Base-by-base conservation (phyloP, 2,888 invertebrate genomes). In the Myopa tessellatipennis region DNA sequence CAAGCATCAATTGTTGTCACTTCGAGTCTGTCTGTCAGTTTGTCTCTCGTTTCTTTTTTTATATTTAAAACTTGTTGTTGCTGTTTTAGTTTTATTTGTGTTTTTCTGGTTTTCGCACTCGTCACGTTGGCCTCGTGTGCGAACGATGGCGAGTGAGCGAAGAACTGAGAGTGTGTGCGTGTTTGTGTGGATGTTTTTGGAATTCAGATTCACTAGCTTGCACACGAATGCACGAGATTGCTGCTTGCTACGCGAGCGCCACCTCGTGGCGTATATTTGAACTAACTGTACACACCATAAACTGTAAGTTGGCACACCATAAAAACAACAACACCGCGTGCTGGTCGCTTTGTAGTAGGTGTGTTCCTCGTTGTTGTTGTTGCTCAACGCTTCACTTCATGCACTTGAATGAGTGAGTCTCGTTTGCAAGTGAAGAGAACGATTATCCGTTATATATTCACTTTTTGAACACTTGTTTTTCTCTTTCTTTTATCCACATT, bases 211-310 rank as follows among this genome's bases (percentile, higher is more conserved):
- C 26, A 36, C 26, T 36, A 18, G 26, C n/a, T 45, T 12, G 52
- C 52, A 73, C 73, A 73, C 73, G 50, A 18, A 45, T 40, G 18
- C 63, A 34, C 14, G 4, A n/a, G 36, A 73, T 40, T 55, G 16
- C 63, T 45, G 50, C 52, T 45, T 45, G 10, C 12, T 18, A 34
- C 50, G 50, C 50, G 26, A 71, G 67, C 73, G 77, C 72, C 77
- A 77, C 40, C 72, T 67, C 67, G 72, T 40, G 77, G 60, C 67
- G n/a, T 45, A 45, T n/a, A 18, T 58, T 65, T 26, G 72, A 38
- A 52, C 52, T 77, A 73, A 77, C 77, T 77, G 77, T 77, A 77
- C 77, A 58, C 58, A 6, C 16, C 2, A 14, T 55, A 10, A 55
- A 55, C 16, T 16, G 55, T n/a, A 5, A 18, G 18, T 5, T 58